These are phyloP conservation scores for zebrafish (Danio rerio) DNA, from an alignment of 2,113 vertebrate species.

Conservation along the genomic window DNA sequence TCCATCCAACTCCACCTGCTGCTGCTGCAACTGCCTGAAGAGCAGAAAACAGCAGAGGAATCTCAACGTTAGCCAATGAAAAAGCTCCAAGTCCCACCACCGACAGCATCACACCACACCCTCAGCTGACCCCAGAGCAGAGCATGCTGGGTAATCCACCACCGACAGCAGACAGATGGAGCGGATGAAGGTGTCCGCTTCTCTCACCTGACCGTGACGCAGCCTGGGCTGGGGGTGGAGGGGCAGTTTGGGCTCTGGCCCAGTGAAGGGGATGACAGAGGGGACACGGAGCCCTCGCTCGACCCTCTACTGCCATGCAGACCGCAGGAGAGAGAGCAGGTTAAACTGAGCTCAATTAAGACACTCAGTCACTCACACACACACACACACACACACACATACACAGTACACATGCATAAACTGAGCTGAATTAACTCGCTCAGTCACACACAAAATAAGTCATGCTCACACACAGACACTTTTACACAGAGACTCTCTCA, in stretches of 20 bases:
- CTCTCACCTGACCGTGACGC: constrained; percentile 86
- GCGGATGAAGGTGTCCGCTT: constrained; percentile 39
- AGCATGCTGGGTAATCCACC: constrained; percentile 54
- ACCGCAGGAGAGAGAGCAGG: constrained; percentile 44
- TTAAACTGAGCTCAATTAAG: constrained; percentile 21
- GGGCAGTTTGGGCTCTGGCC: constrained; percentile 82
- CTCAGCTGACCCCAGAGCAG: constrained; percentile 46
- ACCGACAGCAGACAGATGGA: background rate
- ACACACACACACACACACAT: background rate
- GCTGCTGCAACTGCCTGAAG: constrained; percentile 81
- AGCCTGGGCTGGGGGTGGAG: constrained; percentile 85
- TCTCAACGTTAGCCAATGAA: too few species aligned
- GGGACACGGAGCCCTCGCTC: constrained; percentile 86
- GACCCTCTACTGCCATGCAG: constrained; percentile 81
- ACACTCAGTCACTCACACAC: constrained; percentile 6
- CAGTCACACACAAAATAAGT: background rate
- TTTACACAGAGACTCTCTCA: too few species aligned
- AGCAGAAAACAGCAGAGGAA: background rate
- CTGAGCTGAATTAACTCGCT: constrained; percentile 12
- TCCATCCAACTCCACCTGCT: constrained; percentile 86
- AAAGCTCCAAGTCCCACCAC: constrained; percentile 39
- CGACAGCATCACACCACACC: constrained; percentile 21
- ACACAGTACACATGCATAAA: too few species aligned
- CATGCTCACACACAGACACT: background rate
- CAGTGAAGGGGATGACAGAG: constrained; percentile 83